Percentiles rank a stretch among this genome's conserved stretches.
These are phyloP conservation scores for Eremophila alpestris DNA, from an alignment of 2,797 vertebrate genomes.

Conservation along the genomic window DNA sequence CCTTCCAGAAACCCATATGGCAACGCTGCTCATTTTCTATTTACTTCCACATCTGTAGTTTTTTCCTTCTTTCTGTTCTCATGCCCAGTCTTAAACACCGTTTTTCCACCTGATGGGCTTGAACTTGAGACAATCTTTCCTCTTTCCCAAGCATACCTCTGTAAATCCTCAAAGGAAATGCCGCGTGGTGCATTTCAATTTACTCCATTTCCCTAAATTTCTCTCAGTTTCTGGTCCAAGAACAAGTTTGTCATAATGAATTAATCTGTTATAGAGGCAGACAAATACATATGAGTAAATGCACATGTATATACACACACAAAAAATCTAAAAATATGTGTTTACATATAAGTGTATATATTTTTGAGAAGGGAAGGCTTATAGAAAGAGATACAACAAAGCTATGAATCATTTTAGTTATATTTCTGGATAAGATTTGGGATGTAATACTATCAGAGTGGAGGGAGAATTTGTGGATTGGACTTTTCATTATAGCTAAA, in stretches of 20 bases:
- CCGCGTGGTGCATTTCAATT: background rate
- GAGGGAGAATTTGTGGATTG: background rate
- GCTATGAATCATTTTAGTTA: background rate
- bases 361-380: background rate
- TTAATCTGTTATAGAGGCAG: background rate
- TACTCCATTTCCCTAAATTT: background rate
- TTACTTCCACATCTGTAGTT: background rate
- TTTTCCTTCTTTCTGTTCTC: background rate
- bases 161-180: background rate
- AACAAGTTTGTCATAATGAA: background rate
- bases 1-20: background rate
- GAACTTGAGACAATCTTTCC: background rate
- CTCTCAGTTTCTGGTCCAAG: background rate
- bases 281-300: background rate
- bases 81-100: background rate
- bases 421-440: background rate
- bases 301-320: fast-evolving
- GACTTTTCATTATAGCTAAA: background rate
- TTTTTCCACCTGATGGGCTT: background rate
- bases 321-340: background rate
- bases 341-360: background rate
- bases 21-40: background rate
- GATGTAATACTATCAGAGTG: background rate
- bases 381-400: background rate
- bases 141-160: background rate